Evolutionary conservation across 2,888 invertebrate genomes (phyloP), one percentile per base, ranked within the genome.

Genomic region (Empis livida): DNA sequence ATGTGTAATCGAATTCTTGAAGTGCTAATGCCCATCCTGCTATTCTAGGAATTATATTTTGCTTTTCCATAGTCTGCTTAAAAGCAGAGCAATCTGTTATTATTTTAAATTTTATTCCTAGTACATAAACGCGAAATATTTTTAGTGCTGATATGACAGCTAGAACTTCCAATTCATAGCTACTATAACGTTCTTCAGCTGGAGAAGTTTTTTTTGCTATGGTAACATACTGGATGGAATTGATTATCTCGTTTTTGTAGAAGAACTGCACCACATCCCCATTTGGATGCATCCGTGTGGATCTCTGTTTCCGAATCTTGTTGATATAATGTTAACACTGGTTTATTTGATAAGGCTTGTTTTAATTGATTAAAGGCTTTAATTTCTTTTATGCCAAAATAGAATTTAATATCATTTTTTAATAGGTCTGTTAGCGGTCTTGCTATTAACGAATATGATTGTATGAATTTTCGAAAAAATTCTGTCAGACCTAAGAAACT

Each of bases 111-210:
- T 16, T 15, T 14, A 17, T 35, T 17, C 30, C 45, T 14, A 45
- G 31, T 9, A 47, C 16, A 11, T 43, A 47, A 23, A 47, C 32
- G 13, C 43, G 38, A 13, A 23, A n/a, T 27, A 42, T 44, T 16
- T 44, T 41, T 37, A 49, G 14, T 5, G 46, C 43, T 11, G 8
- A 2, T 13, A 48, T 40, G 6, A 48, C 31, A 1, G 48, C 45
- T 13, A 45, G 16, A 1, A 44, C 40, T 27, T 49, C 47, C 10
- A 47, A 38, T 38, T 63, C 60, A 43, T 62, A 62, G 38, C 56
- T 57, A 37, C 57, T 56, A 46, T 57, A 61, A 3, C 54, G 39
- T 15, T 49, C 44, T 45, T 57, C 60, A 20, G 58, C 56, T 5
- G 43, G 14, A 16, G 42, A 13, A 13, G 41, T 43, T 20, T 39